Percentiles rank a stretch among this genome's conserved stretches.
Evolutionary conservation across 2,797 vertebrate species (phyloP).

Genomic region (Spea hammondii): DNA sequence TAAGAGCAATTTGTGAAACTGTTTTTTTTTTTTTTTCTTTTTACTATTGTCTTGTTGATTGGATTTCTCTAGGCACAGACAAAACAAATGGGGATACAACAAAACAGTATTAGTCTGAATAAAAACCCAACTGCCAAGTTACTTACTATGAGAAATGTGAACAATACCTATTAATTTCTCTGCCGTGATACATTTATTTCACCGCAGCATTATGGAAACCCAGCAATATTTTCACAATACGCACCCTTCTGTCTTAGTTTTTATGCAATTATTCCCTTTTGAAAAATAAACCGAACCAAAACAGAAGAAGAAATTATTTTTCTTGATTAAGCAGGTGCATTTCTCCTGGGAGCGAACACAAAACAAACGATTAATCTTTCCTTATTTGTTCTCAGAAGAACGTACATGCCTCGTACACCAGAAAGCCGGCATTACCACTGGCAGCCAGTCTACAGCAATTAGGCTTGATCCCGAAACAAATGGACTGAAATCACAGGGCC

Average conservation of each 20-base stretch:
- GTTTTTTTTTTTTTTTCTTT: constrained; percentile 66
- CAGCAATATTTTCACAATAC: constrained; percentile 69
- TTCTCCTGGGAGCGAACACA: constrained; percentile 83
- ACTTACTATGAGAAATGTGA: constrained; percentile 73
- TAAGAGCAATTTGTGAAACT: constrained; percentile 86
- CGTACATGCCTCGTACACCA: constrained; percentile 69
- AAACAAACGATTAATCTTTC: constrained; percentile 99
- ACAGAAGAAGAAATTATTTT: constrained; percentile 90
- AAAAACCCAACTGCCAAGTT: constrained; percentile 72
- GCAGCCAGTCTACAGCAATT: constrained; percentile 83
- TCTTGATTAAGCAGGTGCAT: constrained; percentile 94
- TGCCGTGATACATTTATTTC: constrained; percentile 68
- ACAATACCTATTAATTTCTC: constrained; percentile 70
- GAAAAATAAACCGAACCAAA: constrained; percentile 78
- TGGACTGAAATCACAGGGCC: constrained; percentile 72
- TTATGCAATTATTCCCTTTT: constrained; percentile 74
- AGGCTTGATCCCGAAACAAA: constrained; percentile 79
- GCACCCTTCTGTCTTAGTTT: constrained; percentile 59
- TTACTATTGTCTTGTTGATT: constrained; percentile 81
- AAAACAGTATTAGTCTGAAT: constrained; percentile 70
- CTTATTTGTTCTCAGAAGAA: constrained; percentile 80
- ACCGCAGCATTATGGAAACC: constrained; percentile 60
- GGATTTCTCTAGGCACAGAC: constrained; percentile 81
- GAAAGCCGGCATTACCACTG: constrained; percentile 76
- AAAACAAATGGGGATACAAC: constrained; percentile 84